phyloP scores from a whole-genome alignment of 2,113 vertebrate genomes.

The Alaudala cheleensis region DNA sequence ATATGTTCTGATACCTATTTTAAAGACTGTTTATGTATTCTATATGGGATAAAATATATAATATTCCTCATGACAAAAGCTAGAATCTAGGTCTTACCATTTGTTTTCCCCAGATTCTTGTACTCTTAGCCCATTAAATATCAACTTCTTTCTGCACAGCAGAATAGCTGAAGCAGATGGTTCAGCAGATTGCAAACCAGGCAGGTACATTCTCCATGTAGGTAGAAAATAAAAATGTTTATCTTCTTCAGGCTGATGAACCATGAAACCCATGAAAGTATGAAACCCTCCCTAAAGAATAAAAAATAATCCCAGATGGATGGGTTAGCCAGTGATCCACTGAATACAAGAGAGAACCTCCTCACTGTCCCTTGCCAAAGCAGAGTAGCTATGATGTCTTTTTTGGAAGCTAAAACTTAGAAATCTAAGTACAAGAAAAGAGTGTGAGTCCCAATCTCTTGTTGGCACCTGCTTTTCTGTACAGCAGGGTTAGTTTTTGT shows the following conservation, averaged over 20 bases:
- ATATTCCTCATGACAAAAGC: not conserved
- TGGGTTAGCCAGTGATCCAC: not conserved
- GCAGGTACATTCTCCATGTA: not conserved
- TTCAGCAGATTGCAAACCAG: not conserved
- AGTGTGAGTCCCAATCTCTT: not conserved
- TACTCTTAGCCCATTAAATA: not conserved
- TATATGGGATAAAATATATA: not conserved
- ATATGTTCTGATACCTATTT: not conserved
- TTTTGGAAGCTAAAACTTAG: not conserved
- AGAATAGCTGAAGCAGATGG: not conserved
- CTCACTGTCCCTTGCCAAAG: not conserved
- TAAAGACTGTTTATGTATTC: not conserved
- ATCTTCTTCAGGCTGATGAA: not conserved
- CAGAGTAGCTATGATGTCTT: not conserved
- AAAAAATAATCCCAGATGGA: not conserved
- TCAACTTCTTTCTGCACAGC: not conserved
- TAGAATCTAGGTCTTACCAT: not conserved
- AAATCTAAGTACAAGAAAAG: not conserved
- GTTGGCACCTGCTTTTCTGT: not conserved
- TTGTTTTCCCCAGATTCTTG: not conserved
- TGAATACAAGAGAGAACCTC: not conserved
- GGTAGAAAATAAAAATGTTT: not conserved
- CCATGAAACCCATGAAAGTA: not conserved
- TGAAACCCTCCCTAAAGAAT: not conserved
- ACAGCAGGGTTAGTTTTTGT: not conserved